Evolutionary conservation across 2,888 invertebrate species (phyloP).

Genomic region (Mayetiola destructor): DNA sequence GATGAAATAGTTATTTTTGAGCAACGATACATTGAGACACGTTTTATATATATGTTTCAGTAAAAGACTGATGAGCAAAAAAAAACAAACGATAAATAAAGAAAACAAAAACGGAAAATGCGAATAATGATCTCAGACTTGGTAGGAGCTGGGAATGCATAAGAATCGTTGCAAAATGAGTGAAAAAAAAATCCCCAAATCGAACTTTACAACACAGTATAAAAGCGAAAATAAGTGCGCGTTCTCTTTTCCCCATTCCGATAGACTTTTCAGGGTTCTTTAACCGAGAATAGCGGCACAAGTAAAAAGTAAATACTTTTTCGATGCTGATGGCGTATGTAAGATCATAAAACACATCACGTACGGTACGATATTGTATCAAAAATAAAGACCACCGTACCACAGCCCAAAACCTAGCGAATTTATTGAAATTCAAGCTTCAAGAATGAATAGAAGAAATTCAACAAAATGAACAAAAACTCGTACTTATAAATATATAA

Average conservation of each 20-base stretch:
- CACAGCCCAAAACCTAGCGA: no score
- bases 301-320: background rate
- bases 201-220: background rate
- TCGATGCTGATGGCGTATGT: no score
- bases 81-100: background rate
- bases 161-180: background rate
- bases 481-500: no score
- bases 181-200: background rate
- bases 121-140: background rate
- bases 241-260: background rate
- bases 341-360: constrained; percentile 1
- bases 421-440: no score
- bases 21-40: background rate
- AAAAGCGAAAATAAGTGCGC: background rate
- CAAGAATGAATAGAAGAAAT: no score
- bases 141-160: background rate
- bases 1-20: constrained; percentile 11
- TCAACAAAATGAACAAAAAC: no score
- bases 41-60: no score
- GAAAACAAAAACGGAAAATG: background rate
- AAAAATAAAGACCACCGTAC: background rate
- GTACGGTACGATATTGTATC: background rate
- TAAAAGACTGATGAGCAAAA: background rate
- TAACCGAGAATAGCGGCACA: background rate
- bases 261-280: background rate